These are phyloP conservation scores for Anarrhichthys ocellatus DNA, from an alignment of 2,113 vertebrate genomes.

Conservation along the genomic window DNA sequence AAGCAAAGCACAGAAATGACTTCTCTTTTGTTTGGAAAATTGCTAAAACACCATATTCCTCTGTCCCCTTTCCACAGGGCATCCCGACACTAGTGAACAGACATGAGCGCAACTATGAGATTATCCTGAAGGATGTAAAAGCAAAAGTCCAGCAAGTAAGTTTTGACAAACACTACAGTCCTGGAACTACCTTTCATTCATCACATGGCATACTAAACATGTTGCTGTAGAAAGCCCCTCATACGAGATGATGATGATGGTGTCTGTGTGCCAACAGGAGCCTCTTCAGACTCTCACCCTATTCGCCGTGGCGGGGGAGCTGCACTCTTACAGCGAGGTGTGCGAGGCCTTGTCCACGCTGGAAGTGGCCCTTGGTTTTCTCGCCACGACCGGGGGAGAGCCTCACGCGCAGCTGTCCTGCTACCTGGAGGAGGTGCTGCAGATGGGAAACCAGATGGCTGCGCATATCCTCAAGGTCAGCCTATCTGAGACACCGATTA, in stretches of 20 bases:
- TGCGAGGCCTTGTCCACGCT: constrained; percentile 90
- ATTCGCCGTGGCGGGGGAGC: constrained; percentile 84
- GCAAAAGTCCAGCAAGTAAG: constrained; percentile 89
- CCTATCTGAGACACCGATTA: constrained; percentile 26
- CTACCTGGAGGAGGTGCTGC: constrained; percentile 88
- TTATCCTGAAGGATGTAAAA: constrained; percentile 87
- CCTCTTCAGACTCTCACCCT: constrained; percentile 83
- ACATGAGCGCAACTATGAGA: constrained; percentile 91
- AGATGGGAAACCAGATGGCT: constrained; percentile 89
- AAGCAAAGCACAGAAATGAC: not conserved
- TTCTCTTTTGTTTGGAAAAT: not conserved
- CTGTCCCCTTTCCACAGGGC: constrained; percentile 80
- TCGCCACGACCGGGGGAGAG: constrained; percentile 89
- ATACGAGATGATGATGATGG: not conserved
- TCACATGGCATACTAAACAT: not conserved
- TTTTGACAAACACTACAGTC: not conserved
- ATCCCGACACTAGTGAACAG: constrained; percentile 91
- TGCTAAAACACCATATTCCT: not conserved
- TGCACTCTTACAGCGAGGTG: constrained; percentile 92
- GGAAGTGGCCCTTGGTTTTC: constrained; percentile 90
- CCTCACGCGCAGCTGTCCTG: constrained; percentile 82
- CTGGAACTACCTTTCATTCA: not conserved
- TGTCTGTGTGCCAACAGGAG: constrained; percentile 75
- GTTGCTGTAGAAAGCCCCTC: not conserved
- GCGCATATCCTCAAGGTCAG: constrained; percentile 88